A percentile compares a stretch with the other conserved stretches of the same genome.
Conservation (phyloP, 2,888 invertebrate genomes). For the Drosophila barbarae region DNA sequence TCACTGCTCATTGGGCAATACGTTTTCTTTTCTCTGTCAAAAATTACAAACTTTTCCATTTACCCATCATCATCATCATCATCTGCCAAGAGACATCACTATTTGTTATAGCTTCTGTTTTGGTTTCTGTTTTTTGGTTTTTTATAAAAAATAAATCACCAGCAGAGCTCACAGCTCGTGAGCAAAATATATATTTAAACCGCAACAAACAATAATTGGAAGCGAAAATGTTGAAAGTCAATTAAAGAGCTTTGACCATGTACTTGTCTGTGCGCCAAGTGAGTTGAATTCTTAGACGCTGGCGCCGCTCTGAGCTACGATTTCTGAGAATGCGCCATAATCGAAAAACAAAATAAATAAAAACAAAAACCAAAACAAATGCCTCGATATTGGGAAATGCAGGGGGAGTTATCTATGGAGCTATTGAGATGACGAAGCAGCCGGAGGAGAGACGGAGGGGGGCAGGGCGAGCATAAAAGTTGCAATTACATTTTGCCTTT, state of each 20-base stretch:
- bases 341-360: conserved; percentile 16
- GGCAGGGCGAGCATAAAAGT: conserved; percentile 20
- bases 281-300: conserved; percentile 37
- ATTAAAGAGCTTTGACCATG: conserved; percentile 39
- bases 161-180: conserved; percentile 4
- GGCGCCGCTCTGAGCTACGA: conserved; percentile 41
- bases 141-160: conserved; percentile 5
- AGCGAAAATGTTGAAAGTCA: conserved; percentile 35
- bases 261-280: conserved; percentile 22
- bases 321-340: conserved; percentile 29
- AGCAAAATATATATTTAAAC: conserved; percentile 26
- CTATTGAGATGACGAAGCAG: conserved; percentile 2
- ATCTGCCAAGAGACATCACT: conserved; percentile 1
- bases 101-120: conserved; percentile 9
- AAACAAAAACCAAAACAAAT: conserved; percentile 5
- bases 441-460: not conserved
- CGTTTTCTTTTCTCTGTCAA: not conserved
- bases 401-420: conserved; percentile 12
- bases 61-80: not conserved
- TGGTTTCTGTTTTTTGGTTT: not conserved
- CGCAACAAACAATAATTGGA: conserved; percentile 17
- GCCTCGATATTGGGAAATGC: conserved; percentile 4
- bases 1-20: not conserved
- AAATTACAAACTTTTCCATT: conserved; percentile 1
- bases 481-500: conserved; percentile 50